These are phyloP conservation scores for Tachycineta bicolor DNA, from an alignment of 2,113 vertebrate species.

Conservation along the genomic window DNA sequence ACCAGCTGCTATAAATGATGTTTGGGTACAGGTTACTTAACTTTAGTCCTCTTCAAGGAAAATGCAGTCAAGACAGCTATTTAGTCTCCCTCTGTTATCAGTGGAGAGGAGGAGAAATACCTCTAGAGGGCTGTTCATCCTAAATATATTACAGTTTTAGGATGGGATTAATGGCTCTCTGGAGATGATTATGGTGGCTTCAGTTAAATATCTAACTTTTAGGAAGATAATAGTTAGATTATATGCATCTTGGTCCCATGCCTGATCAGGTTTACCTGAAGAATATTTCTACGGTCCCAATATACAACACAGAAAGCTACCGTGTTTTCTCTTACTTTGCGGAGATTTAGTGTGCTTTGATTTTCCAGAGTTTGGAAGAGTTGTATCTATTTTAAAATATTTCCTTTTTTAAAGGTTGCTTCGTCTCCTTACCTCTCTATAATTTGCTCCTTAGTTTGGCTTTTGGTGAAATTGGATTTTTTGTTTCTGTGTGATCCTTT, in stretches of 20 bases:
- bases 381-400: neutral
- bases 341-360: neutral
- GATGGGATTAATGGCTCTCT: conserved; percentile 27
- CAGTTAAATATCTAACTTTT: neutral
- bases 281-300: neutral
- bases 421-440: neutral
- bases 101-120: conserved; percentile 10
- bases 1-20: neutral
- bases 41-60: neutral
- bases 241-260: neutral
- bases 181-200: conserved; percentile 35
- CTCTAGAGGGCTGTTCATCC: conserved; percentile 17
- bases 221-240: neutral
- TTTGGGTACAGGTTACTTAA: neutral
- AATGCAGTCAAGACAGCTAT: neutral
- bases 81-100: conserved; percentile 5
- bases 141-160: conserved; percentile 46
- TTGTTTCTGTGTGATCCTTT: neutral
- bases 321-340: neutral
- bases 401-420: neutral
- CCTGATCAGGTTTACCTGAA: neutral
- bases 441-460: neutral
- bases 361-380: neutral
- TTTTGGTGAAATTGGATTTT: neutral
- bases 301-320: neutral